Evolutionary conservation across 2,888 invertebrate genomes (phyloP), one percentile per base, ranked within the genome.

Genomic region (Falcaria lacertinaria): DNA sequence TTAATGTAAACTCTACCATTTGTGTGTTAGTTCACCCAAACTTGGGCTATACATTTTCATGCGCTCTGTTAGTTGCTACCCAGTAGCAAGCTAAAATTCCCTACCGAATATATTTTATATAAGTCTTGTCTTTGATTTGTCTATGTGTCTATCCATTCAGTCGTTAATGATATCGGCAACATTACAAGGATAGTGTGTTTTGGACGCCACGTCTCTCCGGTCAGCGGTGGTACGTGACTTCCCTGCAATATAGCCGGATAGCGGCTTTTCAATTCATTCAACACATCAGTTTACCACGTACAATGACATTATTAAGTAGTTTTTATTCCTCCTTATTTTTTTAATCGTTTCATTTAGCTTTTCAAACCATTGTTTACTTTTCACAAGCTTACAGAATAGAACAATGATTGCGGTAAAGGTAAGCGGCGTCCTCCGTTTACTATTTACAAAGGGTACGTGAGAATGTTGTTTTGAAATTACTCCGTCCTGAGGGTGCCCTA

Each of bases 381-480:
- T 80, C 77, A 77, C 80, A 81, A 81, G 69, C 74, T 70, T 55
- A 62, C 73, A 67, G 69, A 75, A 78, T 73, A 80, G 81, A 84
- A 85, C 82, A 85, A 86, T 80, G 67, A 71, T 53, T 51, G 74
- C 65, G 69, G 80, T 74, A 77, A 82, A 85, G 77, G 80, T 80
- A 81, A 80, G 80, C 71, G 71, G 69, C 69, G 71, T 77, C 80
- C 71, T n/a, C 72, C 64, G 70, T 64, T 73, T 68, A 67, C 54
- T 80, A 69, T 85, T 82, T 81, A 86, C 83, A 81, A 83, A 70
- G 67, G 64, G 73, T 78, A 86, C 88, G 88, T 88, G 88, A 88
- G 88, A 88, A 85, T 77, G 74, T 80, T 66, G 75, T 74, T 77
- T 71, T 72, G 72, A 71, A 72, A 67, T 64, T 72, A 74, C 75